These are phyloP conservation scores for Lucilia cuprina DNA, from an alignment of 1,140 invertebrate species.

Conservation along the genomic window DNA sequence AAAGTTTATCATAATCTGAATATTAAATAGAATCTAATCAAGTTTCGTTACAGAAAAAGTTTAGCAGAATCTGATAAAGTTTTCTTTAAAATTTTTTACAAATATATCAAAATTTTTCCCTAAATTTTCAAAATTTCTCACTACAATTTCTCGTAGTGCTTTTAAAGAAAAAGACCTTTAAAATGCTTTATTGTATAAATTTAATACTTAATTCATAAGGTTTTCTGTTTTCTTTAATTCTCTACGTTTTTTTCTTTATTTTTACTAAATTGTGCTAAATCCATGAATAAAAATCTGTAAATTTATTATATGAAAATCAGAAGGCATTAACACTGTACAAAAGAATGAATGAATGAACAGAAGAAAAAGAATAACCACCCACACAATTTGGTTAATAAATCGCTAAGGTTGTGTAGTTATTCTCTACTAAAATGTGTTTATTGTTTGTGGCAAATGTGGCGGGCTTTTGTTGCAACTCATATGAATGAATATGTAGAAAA, in stretches of 20 bases:
- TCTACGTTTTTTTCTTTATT: not conserved
- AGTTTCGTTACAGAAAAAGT: too few relatives aligned
- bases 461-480: too few relatives aligned
- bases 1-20: too few relatives aligned
- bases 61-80: too few relatives aligned
- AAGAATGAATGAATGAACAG: not conserved
- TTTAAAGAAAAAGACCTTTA: not conserved
- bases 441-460: too few relatives aligned
- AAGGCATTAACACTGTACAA: not conserved
- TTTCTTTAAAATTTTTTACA: too few relatives aligned
- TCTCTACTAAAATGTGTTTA: not conserved
- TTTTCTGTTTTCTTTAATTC: not conserved
- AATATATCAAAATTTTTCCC: too few relatives aligned
- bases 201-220: not conserved
- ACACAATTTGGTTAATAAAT: conserved; percentile 19
- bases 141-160: not conserved
- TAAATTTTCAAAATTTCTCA: too few relatives aligned
- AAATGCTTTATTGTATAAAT: not conserved
- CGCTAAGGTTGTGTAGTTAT: not conserved
- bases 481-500: not conserved
- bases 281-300: not conserved
- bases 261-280: conserved; percentile 25
- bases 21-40: too few relatives aligned
- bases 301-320: conserved; percentile 27
- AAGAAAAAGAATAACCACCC: not conserved